Base-by-base conservation (phyloP, 2,113 vertebrate species). In the Cyrtonyx montezumae region DNA sequence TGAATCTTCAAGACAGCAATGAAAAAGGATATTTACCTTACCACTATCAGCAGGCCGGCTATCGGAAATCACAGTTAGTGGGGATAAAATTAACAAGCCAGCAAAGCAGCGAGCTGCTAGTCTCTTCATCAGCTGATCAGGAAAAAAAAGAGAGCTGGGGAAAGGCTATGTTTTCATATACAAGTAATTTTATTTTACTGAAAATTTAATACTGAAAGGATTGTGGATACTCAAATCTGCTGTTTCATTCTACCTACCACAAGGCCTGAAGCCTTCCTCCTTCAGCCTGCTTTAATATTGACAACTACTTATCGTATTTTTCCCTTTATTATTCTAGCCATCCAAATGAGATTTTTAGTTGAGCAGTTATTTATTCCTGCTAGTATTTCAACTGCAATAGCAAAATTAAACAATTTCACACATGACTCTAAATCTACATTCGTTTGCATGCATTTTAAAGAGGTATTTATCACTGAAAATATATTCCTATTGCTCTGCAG, bases 81-180 rank as follows among this genome's bases (percentile, higher is more conserved):
- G 99, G 98, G 98, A 99, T 98, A 99, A 99, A 99, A 99, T 99
- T 99, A 99, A 99, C 99, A 99, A 98, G 96, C 99, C 99, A 98
- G 99, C 98, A 99, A 99, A 99, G 99, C 99, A 99, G 98, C 98
- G 99, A 98, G 99, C 98, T 98, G 98, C 99, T 98, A 99, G 98
- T 99, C 99, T 99, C 99, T 99, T 99, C 99, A 99, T 99, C 99
- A 99, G 99, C 99, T 99, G 99, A 99, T 99, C 99, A 99, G 98
- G 99, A 98, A 98, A 98, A 98, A 98, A 98, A 98, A 98, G 98
- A 98, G 98, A 99, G 98, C 98, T 98, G 98, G 98, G 98, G 98
- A 99, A 99, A 98, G 98, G 98, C 99, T 98, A 98, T 99, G 99
- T 99, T 99, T 99, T 99, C 99, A 99, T 99, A 99, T 98, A 99